Evolutionary conservation across 2,797 vertebrate genomes (phyloP).

Genomic region (Zenarchopterus dispar): DNA sequence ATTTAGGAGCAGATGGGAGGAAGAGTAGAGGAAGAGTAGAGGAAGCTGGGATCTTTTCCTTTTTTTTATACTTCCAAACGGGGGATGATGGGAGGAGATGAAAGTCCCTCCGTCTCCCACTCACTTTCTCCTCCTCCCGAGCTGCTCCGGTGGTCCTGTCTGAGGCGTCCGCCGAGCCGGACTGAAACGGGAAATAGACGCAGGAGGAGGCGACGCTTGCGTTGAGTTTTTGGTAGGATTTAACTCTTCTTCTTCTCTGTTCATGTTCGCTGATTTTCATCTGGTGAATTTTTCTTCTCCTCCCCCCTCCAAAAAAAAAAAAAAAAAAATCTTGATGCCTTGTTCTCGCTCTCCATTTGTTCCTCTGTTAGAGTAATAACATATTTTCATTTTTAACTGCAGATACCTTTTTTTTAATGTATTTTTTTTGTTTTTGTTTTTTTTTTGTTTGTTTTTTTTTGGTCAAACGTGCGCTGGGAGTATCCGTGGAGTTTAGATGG

Average conservation of each 20-base stretch:
- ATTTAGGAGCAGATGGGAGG: constrained; percentile 36
- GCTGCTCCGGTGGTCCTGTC: constrained; percentile 24
- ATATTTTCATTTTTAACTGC: not conserved
- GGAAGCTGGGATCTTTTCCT: constrained; percentile 66
- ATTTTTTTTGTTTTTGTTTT: not conserved
- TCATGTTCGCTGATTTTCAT: not conserved
- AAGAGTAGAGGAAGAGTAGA: constrained; percentile 29
- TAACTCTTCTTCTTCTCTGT: constrained; percentile 22
- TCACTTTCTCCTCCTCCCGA: constrained; percentile 19
- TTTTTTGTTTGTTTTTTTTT: not conserved
- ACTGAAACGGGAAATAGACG: constrained; percentile 59
- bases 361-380: not conserved
- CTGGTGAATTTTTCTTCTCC: not conserved
- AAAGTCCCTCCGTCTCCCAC: constrained; percentile 50
- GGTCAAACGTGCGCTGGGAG: constrained; percentile 10
- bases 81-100: constrained; percentile 64
- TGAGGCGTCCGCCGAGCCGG: constrained; percentile 40
- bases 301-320: no score
- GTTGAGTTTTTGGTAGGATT: constrained; percentile 70
- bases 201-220: constrained; percentile 45
- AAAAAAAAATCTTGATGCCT: not conserved
- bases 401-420: not conserved
- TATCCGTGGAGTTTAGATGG: constrained; percentile 44
- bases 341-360: constrained; percentile 12
- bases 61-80: constrained; percentile 35